Percentiles rank a stretch among this genome's conserved stretches.
Evolutionary conservation across 2,113 vertebrate species (phyloP).

Genomic region (Atlantisia rogersi): DNA sequence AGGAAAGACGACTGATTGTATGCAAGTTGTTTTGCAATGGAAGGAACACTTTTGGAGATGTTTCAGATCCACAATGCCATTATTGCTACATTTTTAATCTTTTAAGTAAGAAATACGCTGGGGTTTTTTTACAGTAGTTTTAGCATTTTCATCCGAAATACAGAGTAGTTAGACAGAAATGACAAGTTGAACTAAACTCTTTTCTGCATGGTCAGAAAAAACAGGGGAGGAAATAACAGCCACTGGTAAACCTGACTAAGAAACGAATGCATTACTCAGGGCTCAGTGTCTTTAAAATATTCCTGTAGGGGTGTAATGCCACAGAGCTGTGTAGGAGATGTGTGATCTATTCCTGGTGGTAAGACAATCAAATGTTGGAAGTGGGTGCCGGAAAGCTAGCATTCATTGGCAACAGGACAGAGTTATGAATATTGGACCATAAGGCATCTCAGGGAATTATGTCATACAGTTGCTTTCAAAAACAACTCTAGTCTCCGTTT

Average conservation of each 20-base stretch:
- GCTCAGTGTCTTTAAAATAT: constrained; percentile 18
- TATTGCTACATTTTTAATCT: not conserved
- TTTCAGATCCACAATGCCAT: not conserved
- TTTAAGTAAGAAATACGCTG: not conserved
- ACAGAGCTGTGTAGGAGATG: constrained; percentile 52
- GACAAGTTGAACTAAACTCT: not conserved
- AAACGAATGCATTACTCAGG: constrained; percentile 30
- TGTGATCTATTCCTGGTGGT: constrained; percentile 23
- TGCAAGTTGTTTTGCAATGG: not conserved
- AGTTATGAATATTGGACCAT: constrained; percentile 46
- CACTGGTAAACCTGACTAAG: not conserved
- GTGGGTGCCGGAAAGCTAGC: constrained; percentile 14
- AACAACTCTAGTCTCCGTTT: constrained; percentile 2
- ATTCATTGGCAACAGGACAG: constrained; percentile 5
- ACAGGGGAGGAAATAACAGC: not conserved
- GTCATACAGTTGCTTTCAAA: constrained; percentile 48
- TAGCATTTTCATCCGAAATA: not conserved
- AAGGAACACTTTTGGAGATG: not conserved
- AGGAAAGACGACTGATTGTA: not conserved
- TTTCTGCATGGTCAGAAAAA: not conserved
- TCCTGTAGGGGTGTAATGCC: constrained; percentile 24
- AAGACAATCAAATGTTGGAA: constrained; percentile 46
- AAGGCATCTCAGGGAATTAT: constrained; percentile 65
- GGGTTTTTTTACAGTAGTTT: not conserved
- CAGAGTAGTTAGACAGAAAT: not conserved